Evolutionary conservation across 2,888 invertebrate species (phyloP), one percentile per base, ranked within the genome.

Genomic region (Bellardia pandia): DNA sequence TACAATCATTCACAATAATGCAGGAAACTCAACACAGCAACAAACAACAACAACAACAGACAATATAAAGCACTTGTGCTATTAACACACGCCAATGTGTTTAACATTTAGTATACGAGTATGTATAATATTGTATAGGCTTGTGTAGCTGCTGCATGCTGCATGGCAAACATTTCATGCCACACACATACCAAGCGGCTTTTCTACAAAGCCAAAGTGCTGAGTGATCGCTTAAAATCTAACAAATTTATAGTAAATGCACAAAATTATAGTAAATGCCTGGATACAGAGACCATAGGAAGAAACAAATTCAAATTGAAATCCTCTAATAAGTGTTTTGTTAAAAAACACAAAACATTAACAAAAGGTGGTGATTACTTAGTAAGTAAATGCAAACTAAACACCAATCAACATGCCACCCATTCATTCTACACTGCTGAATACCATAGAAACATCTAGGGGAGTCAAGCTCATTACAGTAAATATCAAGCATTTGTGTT

Each of bases 271-370:
- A 37, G 23, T 23, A 23, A 23, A 72, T 58, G 56, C 64, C 71
- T 53, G 66, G 72, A 53, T 68, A 40, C 42, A 60, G 33, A 37
- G 37, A 4, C 37, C 4, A 23, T 23, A 23, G 23, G 23, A 23
- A 23, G 23, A 60, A 71, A 62, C 14, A 62, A 62, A 53, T 48
- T 69, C n/a, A 58, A 51, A 78, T 74, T 37, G 56, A 84, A 76
- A 51, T 72, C 13, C 11, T 62, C 9, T 71, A 78, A 75, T 48
- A 79, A 80, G 79, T 80, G 80, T 84, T 80, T 80, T 83, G 86
- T 86, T 83, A 84, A 77, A 77, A 80, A 79, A 86, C 86, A 86
- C 71, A 83, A 84, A 86, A 83, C 86, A 86, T 60, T 48, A 76
- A 2, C 75, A 68, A 72, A 68, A 37, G 37, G 58, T 60, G 30